A percentile compares a stretch with the other conserved stretches of the same genome.
Conservation (phyloP, 2,888 invertebrate genomes). For the Gastracanthus pulcherrimus region DNA sequence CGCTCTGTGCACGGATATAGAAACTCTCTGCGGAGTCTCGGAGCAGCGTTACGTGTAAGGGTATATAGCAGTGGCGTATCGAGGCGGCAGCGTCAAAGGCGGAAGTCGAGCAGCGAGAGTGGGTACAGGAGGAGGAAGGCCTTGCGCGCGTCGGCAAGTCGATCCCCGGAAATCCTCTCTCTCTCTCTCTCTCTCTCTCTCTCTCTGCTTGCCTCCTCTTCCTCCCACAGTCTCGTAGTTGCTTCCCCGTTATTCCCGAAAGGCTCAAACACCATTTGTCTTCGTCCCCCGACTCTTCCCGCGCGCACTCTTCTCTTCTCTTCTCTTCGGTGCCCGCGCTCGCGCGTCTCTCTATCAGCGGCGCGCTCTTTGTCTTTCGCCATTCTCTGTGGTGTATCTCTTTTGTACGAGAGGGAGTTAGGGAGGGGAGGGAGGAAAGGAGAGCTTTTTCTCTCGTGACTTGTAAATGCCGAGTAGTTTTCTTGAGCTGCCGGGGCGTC, state of each 20-base stretch:
- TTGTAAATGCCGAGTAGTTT: no score
- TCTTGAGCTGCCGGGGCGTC: not conserved
- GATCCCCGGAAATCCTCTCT: constrained; percentile 45
- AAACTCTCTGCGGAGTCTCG: not conserved
- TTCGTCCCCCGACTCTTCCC: constrained; percentile 11
- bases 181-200: no score
- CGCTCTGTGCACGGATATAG: not conserved
- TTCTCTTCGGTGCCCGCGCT: not conserved
- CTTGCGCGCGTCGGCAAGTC: not conserved
- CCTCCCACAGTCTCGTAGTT: no score
- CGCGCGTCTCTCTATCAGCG: not conserved
- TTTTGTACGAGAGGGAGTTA: not conserved
- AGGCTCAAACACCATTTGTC: constrained; percentile 49
- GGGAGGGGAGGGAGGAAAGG: no score
- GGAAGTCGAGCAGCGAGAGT: constrained; percentile 9
- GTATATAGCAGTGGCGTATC: not conserved
- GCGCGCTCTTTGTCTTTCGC: not conserved
- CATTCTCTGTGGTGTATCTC: not conserved
- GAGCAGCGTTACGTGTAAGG: no score
- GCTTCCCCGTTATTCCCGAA: constrained; percentile 26
- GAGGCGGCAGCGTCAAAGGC: constrained; percentile 22
- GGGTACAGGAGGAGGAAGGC: not conserved
- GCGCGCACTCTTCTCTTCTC: not conserved
- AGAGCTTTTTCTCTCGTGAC: no score
- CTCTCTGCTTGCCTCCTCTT: no score